A percentile compares a stretch with the other conserved stretches of the same genome.
Evolutionary conservation across 2,797 vertebrate genomes (phyloP).

Genomic region (Pogoniulus pusillus): DNA sequence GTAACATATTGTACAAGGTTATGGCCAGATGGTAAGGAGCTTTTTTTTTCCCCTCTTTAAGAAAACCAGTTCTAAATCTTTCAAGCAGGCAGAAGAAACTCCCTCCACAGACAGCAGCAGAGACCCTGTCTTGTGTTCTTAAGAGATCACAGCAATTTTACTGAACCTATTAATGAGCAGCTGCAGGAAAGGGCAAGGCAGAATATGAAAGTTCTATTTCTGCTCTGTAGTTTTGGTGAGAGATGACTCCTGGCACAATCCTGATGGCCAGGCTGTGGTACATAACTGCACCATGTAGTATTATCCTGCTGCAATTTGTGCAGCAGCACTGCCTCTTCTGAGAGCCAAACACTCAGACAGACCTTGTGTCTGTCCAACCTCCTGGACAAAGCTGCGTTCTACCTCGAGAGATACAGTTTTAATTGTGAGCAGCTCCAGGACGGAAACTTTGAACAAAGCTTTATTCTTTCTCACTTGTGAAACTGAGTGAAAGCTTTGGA

Average conservation of each 20-base stretch:
- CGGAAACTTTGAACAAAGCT: background rate
- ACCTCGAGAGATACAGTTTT: background rate
- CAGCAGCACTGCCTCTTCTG: background rate
- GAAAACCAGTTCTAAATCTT: slow-evolving; percentile 16
- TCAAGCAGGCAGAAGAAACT: slow-evolving; percentile 15
- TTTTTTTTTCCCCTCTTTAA: background rate
- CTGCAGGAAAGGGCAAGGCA: background rate
- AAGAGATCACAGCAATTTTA: background rate
- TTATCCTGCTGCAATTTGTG: background rate
- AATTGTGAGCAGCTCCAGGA: background rate
- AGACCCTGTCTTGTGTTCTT: background rate
- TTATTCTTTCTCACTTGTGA: background rate
- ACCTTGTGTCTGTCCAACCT: accelerated
- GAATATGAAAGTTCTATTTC: background rate
- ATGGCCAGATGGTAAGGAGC: slow-evolving; percentile 47
- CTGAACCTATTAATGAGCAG: background rate
- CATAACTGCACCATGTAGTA: accelerated
- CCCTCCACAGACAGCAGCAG: background rate
- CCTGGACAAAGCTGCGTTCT: background rate
- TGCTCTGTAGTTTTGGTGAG: background rate
- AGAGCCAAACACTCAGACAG: background rate
- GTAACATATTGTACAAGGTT: slow-evolving; percentile 63
- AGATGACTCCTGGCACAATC: background rate
- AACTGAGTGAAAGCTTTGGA: background rate
- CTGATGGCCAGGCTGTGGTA: background rate